Base-by-base conservation (phyloP, 2,797 vertebrate species). In the Rhynchotus rufescens region DNA sequence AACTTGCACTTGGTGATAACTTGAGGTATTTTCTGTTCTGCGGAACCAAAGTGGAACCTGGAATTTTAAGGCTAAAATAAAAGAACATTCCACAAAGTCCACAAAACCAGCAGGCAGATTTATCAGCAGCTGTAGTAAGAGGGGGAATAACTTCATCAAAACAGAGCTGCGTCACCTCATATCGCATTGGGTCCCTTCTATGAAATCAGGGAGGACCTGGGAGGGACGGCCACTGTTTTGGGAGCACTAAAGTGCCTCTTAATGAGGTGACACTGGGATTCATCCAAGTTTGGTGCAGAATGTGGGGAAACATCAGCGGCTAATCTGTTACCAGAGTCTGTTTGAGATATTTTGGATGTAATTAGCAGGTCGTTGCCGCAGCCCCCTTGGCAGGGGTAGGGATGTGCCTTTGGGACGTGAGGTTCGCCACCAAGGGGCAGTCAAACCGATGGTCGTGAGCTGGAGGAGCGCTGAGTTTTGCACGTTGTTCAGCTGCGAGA, bases 41-140 rank as follows among this genome's bases (percentile, higher is more conserved):
- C 88, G 84, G 80, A 88, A 69, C 76, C 69, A 3, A 87, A 96
- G 76, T 59, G 42, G 76, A 68, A 61, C 78, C 87, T 72, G 80
- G 68, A 71, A 30, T 94, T 93, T 93, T 77, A 91, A 88, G 88
- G 86, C 76, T 80, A 83, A 95, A 93, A 90, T 94, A 93, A 87
- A 83, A 83, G 92, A 57, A 94, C 77, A 68, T 92, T 94, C 84
- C 75, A 69, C 90, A 95, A 90, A 95, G 74, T 59, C 67, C 6
- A 1, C 78, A 16, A 64, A 93, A 94, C 90, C 93, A 96, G 80
- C 76, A 0, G 40, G 45, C 3, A 5, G 26, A 68, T 78, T 89
- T 90, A 67, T 94, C 87, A 81, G 69, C 60, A 44, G 30, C 82
- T 89, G 76, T 72, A 73, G 75, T 40, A 80, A 73, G 73, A 69